Percentiles rank a stretch among this genome's conserved stretches.
These are phyloP conservation scores for Carapus acus DNA, from an alignment of 2,797 vertebrate genomes.

Conservation along the genomic window DNA sequence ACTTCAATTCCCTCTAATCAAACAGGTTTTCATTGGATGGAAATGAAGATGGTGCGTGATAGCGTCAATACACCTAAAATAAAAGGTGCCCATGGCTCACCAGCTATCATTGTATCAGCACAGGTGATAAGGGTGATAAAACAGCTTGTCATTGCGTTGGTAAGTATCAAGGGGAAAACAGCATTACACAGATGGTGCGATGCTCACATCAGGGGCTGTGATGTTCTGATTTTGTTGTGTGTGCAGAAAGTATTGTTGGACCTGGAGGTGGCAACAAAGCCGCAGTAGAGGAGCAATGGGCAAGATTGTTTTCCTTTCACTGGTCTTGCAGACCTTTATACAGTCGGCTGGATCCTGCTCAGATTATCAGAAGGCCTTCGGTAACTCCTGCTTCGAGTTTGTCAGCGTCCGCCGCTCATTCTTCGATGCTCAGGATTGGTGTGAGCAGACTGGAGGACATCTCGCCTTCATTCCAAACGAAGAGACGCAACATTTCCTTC, in stretches of 20 bases:
- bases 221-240: background rate
- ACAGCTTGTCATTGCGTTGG: background rate
- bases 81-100: slow-evolving; percentile 41
- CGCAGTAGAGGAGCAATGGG: slow-evolving; percentile 53
- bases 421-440: slow-evolving; percentile 78
- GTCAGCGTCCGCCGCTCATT: slow-evolving; percentile 68
- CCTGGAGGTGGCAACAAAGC: background rate
- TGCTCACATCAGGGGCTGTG: too few species aligned
- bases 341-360: too few species aligned
- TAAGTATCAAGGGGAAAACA: background rate
- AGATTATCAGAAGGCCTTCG: slow-evolving; percentile 71
- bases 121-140: background rate
- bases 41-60: slow-evolving; percentile 17
- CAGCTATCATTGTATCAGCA: too few species aligned
- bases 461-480: slow-evolving; percentile 79
- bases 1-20: slow-evolving; percentile 22
- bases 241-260: background rate
- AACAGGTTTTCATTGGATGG: slow-evolving; percentile 32
- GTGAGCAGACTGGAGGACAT: slow-evolving; percentile 82
- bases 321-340: slow-evolving; percentile 50
- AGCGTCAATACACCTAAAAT: slow-evolving; percentile 44
- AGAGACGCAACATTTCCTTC: slow-evolving; percentile 80
- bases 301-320: slow-evolving; percentile 18
- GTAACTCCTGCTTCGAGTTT: slow-evolving; percentile 81
- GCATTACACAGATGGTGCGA: too few species aligned